Base-by-base conservation (phyloP, 2,113 vertebrate species). In the Apteryx mantelli region DNA sequence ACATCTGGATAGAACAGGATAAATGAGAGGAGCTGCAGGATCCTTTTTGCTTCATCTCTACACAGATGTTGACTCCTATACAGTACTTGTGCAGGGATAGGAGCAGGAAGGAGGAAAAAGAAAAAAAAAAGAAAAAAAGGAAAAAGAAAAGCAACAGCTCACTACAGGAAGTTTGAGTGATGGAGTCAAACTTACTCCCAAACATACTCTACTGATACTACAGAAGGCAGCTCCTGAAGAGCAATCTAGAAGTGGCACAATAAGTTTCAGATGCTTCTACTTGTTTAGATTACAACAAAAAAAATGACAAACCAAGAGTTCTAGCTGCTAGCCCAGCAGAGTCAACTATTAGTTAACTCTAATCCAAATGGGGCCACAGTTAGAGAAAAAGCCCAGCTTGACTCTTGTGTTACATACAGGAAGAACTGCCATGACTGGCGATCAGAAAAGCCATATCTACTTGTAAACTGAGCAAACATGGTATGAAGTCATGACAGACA, bases 71-170 rank as follows among this genome's bases (percentile, higher is more conserved):
- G 30, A 91, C 68, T 96, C 95, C 95, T 95, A 88, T 96, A 93
- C 58, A 95, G 77, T 78, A 94, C 75, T 95, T 97, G 95, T 97
- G 94, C 97, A 97, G 97, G 96, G 95, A 96, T 95, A 82, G 95
- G 88, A 97, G 88, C 95, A 96, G 92, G 89, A 95, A 95, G 94
- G 95, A 60, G 32, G 46, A 48, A 48, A 48, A 48, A 32, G 34
- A 58, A 58, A 34, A 58, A 56, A 48, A 48, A 48, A 48, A 32
- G 34, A 58, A 58, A 34, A 58, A 58, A 17, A 7, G 32, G 32
- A 56, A 28, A 84, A 88, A 96, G 91, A 92, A 89, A 89, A 95
- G 95, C 97, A 94, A 89, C 84, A 91, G 95, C 91, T 88, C 73
- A 71, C 96, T 96, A 97, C 53, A 93, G 91, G 83, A 95, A 93